Evolutionary conservation across 1,140 invertebrate species (phyloP).

Genomic region (Dicyema japonicum): DNA sequence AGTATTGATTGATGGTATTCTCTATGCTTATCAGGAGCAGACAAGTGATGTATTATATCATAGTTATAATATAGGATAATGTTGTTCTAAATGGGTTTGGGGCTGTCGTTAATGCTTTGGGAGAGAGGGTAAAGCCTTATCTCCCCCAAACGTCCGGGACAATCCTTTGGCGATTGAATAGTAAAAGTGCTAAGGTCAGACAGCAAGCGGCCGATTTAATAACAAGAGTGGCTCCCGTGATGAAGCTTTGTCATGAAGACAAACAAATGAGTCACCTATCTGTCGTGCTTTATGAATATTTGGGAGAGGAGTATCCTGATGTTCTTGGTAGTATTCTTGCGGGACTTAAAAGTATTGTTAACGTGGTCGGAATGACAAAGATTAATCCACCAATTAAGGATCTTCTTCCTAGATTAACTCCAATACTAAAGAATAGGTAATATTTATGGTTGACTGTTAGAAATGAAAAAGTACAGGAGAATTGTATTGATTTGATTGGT

Average conservation of each 20-base stretch:
- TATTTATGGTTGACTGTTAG: slow-evolving; percentile 8
- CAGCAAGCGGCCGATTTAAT: slow-evolving; percentile 97
- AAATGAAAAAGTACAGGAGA: slow-evolving; percentile 68
- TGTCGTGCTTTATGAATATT: slow-evolving; percentile 90
- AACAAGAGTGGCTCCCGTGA: slow-evolving; percentile 79
- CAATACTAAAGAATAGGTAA: slow-evolving; percentile 50
- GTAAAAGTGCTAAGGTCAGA: slow-evolving; percentile 91
- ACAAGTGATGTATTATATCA: slow-evolving; percentile 45
- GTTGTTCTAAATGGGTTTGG: slow-evolving; percentile 98
- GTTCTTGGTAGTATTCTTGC: slow-evolving; percentile 87
- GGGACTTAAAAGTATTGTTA: slow-evolving; percentile 84
- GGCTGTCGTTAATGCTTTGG: slow-evolving; percentile 80
- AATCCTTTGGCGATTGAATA: slow-evolving; percentile 89
- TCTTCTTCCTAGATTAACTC: slow-evolving; percentile 66
- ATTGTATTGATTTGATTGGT: slow-evolving; percentile 92
- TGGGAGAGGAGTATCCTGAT: slow-evolving; percentile 97
- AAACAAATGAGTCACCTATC: slow-evolving; percentile 97
- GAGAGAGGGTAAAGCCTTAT: slow-evolving; percentile 83
- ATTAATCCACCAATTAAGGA: slow-evolving; percentile 99
- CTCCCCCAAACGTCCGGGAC: slow-evolving; percentile 97
- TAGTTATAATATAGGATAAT: slow-evolving; percentile 38
- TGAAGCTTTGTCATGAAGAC: slow-evolving; percentile 98
- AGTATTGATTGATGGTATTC: slow-evolving; percentile 87
- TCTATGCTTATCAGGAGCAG: slow-evolving; percentile 97
- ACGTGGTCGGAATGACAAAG: slow-evolving; percentile 98